These are phyloP conservation scores for Cisticola juncidis DNA, from an alignment of 2,113 vertebrate species.

Conservation along the genomic window DNA sequence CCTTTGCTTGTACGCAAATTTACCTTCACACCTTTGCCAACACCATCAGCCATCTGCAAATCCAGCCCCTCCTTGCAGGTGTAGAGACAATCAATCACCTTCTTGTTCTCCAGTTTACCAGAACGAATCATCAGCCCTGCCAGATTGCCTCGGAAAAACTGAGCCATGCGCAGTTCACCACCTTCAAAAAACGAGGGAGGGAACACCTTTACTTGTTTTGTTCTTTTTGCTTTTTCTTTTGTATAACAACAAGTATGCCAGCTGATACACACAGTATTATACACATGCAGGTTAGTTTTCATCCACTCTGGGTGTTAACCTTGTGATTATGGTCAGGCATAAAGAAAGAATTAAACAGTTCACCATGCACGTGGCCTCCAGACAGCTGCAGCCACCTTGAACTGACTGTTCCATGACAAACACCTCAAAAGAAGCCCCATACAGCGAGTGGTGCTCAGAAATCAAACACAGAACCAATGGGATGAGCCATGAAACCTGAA, in stretches of 20 bases:
- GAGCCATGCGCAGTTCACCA: constrained; percentile 86
- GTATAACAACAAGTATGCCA: neutral
- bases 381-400: neutral
- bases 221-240: neutral
- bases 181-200: constrained; percentile 63
- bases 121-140: constrained; percentile 92
- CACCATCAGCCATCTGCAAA: constrained; percentile 82
- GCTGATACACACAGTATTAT: constrained; percentile 5
- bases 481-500: neutral
- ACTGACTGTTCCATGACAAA: neutral
- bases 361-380: constrained; percentile 77
- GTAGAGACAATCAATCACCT: constrained; percentile 96
- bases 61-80: constrained; percentile 97
- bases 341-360: constrained; percentile 13
- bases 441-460: constrained; percentile 8
- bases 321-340: constrained; percentile 46
- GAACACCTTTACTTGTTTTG: fast-evolving
- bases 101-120: constrained; percentile 93
- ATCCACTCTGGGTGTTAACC: constrained; percentile 63
- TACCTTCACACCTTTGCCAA: constrained; percentile 87
- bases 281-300: constrained; percentile 89
- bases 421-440: neutral
- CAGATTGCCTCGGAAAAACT: constrained; percentile 93
- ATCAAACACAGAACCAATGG: neutral
- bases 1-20: neutral